A percentile compares a stretch with the other conserved stretches of the same genome.
These are phyloP conservation scores for Lithophane socia DNA, from an alignment of 2,888 invertebrate genomes.

Conservation along the genomic window DNA sequence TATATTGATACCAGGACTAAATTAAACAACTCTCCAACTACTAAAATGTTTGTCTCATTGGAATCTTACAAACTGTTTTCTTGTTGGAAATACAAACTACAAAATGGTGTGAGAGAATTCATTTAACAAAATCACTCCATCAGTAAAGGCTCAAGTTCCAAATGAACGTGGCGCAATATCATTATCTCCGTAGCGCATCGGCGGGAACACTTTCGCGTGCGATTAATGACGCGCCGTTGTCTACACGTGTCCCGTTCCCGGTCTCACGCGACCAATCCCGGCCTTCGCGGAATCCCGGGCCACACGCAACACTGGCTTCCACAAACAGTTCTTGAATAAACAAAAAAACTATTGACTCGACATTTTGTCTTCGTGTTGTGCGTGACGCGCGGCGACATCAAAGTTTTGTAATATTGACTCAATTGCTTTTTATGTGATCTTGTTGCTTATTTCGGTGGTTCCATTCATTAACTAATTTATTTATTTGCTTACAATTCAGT, in stretches of 20 bases:
- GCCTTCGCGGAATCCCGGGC: constrained; percentile 69
- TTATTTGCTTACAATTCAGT: neutral
- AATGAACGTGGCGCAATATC: constrained; percentile 49
- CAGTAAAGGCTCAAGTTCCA: constrained; percentile 41
- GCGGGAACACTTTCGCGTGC: constrained; percentile 62
- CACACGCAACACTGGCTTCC: constrained; percentile 68
- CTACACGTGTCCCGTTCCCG: constrained; percentile 63
- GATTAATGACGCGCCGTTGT: constrained; percentile 61
- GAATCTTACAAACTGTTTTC: neutral
- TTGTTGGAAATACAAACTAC: constrained; percentile 9
- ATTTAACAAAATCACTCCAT: constrained; percentile 27
- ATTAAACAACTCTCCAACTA: neutral
- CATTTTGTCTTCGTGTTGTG: constrained; percentile 54
- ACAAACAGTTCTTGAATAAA: constrained; percentile 66
- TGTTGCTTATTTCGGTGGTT: constrained; percentile 2
- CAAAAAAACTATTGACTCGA: constrained; percentile 64
- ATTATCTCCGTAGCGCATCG: constrained; percentile 51
- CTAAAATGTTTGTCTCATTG: neutral
- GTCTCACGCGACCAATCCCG: constrained; percentile 67
- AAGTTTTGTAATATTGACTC: constrained; percentile 49
- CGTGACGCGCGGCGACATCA: constrained; percentile 60
- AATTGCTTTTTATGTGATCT: constrained; percentile 26
- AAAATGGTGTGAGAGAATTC: constrained; percentile 31
- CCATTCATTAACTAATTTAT: neutral
- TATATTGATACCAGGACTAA: neutral